These are phyloP conservation scores for Rhyacophila brunnea DNA, from an alignment of 1,140 invertebrate species.

Conservation along the genomic window DNA sequence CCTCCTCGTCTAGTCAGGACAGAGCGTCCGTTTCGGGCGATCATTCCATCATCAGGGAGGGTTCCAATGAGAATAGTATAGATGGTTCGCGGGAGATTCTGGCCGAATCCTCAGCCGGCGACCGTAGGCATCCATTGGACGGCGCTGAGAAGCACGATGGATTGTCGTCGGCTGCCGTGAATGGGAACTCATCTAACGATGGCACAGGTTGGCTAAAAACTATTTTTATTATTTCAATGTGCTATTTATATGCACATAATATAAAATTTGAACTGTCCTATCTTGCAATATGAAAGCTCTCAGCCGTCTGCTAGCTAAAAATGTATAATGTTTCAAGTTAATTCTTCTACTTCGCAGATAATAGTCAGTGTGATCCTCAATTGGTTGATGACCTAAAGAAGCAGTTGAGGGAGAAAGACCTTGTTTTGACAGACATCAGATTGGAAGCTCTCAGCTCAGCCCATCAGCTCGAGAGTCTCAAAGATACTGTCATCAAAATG, in stretches of 20 bases:
- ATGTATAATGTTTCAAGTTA: too few relatives aligned
- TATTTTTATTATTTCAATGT: too few relatives aligned
- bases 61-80: slow-evolving; percentile 54
- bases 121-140: slow-evolving; percentile 4
- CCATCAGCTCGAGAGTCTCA: slow-evolving; percentile 93
- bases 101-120: slow-evolving; percentile 38
- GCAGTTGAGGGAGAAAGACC: slow-evolving; percentile 92
- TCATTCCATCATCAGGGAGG: slow-evolving; percentile 52
- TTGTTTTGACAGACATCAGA: slow-evolving; percentile 93
- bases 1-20: slow-evolving; percentile 47
- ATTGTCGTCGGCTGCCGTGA: too few relatives aligned
- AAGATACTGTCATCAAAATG: slow-evolving; percentile 96
- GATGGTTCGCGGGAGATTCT: slow-evolving; percentile 53
- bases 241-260: too few relatives aligned
- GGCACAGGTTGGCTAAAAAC: too few relatives aligned
- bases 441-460: slow-evolving; percentile 94
- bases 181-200: too few relatives aligned
- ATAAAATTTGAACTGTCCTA: too few relatives aligned
- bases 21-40: slow-evolving; percentile 50
- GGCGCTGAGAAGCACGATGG: neutral
- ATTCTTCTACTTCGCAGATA: slow-evolving; percentile 1
- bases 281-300: too few relatives aligned
- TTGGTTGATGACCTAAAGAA: slow-evolving; percentile 86
- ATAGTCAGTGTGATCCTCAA: slow-evolving; percentile 40
- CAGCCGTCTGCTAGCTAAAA: too few relatives aligned